Conservation (phyloP, 2,113 vertebrate species). For the Anhinga anhinga region DNA sequence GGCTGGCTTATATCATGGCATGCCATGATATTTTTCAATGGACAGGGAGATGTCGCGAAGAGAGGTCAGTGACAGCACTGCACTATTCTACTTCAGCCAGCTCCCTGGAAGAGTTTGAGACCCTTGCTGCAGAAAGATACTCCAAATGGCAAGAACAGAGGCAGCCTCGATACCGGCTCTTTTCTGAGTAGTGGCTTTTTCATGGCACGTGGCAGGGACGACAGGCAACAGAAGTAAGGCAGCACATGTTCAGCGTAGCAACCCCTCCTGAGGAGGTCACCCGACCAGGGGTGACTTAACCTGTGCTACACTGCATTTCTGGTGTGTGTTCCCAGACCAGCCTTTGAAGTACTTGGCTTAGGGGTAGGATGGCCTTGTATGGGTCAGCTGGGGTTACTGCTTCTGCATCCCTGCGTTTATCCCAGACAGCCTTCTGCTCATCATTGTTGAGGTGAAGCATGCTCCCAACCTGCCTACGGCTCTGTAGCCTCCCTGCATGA, state of each 20-base stretch:
- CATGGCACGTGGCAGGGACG: neutral
- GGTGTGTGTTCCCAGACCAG: neutral
- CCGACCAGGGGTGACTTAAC: rapidly evolving
- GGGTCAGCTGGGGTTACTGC: neutral
- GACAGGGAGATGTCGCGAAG: neutral
- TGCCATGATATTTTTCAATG: neutral
- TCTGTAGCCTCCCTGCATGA: rapidly evolving
- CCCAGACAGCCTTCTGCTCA: neutral
- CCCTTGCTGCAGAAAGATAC: neutral
- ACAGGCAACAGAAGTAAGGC: neutral
- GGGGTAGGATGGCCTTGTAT: neutral
- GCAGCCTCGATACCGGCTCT: neutral
- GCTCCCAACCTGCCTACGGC: neutral
- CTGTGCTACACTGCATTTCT: neutral
- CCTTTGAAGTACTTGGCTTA: neutral
- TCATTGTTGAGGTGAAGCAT: neutral
- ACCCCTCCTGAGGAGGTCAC: neutral
- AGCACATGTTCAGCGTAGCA: too few relatives aligned
- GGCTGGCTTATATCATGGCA: neutral
- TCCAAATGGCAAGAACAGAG: rapidly evolving
- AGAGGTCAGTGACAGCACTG: neutral
- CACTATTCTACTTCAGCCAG: neutral
- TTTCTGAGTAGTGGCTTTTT: neutral
- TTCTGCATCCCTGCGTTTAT: neutral
- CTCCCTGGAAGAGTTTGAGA: neutral